These are phyloP conservation scores for Gymnobelideus leadbeateri DNA, from an alignment of 2,113 vertebrate species.

Conservation along the genomic window DNA sequence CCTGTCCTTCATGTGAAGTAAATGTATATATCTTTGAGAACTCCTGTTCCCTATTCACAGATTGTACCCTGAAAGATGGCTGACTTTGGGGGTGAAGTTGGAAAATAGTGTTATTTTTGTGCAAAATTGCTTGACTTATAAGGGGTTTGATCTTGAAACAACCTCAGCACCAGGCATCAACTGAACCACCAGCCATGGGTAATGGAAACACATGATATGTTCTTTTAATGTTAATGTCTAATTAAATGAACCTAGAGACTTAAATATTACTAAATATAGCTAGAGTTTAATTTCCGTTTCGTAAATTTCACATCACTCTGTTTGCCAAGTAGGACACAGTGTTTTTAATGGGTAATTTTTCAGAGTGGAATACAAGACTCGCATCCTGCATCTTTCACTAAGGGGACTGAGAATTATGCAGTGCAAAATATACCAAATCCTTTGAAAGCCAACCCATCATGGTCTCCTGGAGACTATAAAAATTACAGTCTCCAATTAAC, in stretches of 20 bases:
- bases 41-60: neutral
- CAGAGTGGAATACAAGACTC: neutral
- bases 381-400: neutral
- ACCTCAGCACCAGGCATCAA: neutral
- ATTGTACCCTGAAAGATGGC: neutral
- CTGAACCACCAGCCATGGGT: conserved; percentile 25
- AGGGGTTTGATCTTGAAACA: neutral
- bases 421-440: conserved; percentile 17
- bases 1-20: neutral
- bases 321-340: conserved; percentile 30
- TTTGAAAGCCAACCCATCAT: conserved; percentile 39
- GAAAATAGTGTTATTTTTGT: neutral
- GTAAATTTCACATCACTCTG: conserved; percentile 24
- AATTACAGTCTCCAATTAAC: conserved; percentile 61
- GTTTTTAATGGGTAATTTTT: conserved; percentile 45
- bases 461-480: conserved; percentile 33
- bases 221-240: conserved; percentile 11
- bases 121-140: neutral
- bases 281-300: conserved; percentile 48
- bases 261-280: conserved; percentile 38
- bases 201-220: neutral
- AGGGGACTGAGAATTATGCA: conserved; percentile 10
- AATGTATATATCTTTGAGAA: neutral
- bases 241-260: conserved; percentile 24
- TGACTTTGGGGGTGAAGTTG: neutral